Evolutionary conservation across 2,113 vertebrate genomes (phyloP).

Genomic region (Promerops cafer): DNA sequence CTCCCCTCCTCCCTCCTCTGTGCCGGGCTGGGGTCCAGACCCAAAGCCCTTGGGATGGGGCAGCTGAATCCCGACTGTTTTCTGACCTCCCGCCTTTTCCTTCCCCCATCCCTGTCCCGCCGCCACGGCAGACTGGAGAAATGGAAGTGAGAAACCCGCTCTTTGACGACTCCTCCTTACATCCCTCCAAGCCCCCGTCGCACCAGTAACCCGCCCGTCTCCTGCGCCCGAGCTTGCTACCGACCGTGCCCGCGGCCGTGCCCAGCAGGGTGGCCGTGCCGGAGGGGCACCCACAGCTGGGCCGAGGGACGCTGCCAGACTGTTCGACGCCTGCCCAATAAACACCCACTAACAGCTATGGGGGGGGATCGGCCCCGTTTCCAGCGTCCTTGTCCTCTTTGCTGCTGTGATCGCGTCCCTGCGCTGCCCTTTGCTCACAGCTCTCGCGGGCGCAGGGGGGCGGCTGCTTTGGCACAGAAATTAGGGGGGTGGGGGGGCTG

Average conservation of each 20-base stretch:
- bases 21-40: not conserved
- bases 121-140: slow-evolving; percentile 79
- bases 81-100: not conserved
- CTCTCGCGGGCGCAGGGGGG: fast-evolving
- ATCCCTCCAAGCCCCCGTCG: slow-evolving; percentile 55
- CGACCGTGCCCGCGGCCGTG: not conserved
- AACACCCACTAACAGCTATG: slow-evolving; percentile 37
- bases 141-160: slow-evolving; percentile 96
- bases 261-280: not conserved
- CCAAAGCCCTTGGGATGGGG: not conserved
- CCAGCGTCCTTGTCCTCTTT: slow-evolving; percentile 50
- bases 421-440: not conserved
- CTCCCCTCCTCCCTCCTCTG: not conserved
- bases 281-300: not conserved
- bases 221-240: not conserved
- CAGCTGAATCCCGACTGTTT: not conserved
- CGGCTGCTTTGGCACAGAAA: not conserved
- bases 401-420: not conserved
- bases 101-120: not conserved
- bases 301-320: not conserved
- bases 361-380: not conserved
- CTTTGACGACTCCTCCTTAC: slow-evolving; percentile 85
- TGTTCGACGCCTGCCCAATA: slow-evolving; percentile 35
- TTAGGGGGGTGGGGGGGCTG: too few relatives aligned
- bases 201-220: slow-evolving; percentile 59